These are phyloP conservation scores for Podotricha telesiphe DNA, from an alignment of 2,888 invertebrate genomes.

Conservation along the genomic window DNA sequence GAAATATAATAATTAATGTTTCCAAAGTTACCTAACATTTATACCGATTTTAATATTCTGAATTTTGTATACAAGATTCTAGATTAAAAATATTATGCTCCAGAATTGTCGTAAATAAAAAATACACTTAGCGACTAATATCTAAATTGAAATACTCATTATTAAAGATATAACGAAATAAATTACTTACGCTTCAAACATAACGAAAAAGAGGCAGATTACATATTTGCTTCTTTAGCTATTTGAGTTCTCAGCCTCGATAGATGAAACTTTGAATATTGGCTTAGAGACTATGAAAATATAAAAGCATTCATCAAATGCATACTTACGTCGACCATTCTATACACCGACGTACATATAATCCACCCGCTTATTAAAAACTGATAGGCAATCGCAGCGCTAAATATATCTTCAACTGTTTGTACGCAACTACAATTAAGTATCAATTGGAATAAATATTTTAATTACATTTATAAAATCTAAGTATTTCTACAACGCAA, in stretches of 20 bases:
- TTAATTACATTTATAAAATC: too few species aligned
- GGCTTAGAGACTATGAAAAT: conserved; percentile 7
- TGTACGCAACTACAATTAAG: conserved; percentile 43
- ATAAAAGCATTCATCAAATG: conserved; percentile 21
- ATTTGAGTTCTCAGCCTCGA: conserved; percentile 5
- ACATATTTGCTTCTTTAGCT: not conserved
- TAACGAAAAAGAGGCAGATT: not conserved
- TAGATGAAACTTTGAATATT: conserved; percentile 11
- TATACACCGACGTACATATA: conserved; percentile 51
- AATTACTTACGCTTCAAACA: not conserved
- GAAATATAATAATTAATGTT: too few species aligned
- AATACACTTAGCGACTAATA: not conserved
- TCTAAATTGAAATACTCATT: not conserved
- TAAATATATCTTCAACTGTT: conserved; percentile 48
- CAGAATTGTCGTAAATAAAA: not conserved
- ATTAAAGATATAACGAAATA: not conserved
- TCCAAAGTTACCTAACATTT: not conserved
- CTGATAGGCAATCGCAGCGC: conserved; percentile 50
- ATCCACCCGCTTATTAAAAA: conserved; percentile 52
- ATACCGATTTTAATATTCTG: not conserved
- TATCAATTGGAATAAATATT: too few species aligned
- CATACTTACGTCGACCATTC: conserved; percentile 49
- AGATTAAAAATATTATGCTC: too few species aligned
- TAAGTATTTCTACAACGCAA: too few species aligned
- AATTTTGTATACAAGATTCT: too few species aligned